A percentile compares a stretch with the other conserved stretches of the same genome.
phyloP scores from a whole-genome alignment of 2,888 invertebrate species.

The Microctonus hyperodae region DNA sequence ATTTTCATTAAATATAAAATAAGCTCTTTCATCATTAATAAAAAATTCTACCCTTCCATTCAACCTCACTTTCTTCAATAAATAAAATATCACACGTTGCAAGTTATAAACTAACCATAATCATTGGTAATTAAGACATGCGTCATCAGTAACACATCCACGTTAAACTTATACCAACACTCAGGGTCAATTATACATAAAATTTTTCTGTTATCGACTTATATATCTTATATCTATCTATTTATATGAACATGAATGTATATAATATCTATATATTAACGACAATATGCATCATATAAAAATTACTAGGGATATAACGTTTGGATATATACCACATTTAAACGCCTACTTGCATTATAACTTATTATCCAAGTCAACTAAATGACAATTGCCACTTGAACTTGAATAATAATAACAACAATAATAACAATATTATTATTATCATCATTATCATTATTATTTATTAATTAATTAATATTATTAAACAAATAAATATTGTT shows the following conservation, averaged over 20 bases:
- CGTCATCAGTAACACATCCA: slow-evolving; percentile 7
- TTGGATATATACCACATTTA: not conserved
- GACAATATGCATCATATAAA: too few species aligned
- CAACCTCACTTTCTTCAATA: too few species aligned
- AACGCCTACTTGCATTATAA: slow-evolving; percentile 13
- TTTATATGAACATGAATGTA: too few species aligned
- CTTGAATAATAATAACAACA: not conserved
- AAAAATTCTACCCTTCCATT: too few species aligned
- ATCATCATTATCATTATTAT: too few species aligned
- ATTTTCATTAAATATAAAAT: too few species aligned
- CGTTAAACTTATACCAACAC: not conserved
- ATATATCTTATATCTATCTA: not conserved
- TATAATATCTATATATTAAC: not conserved
- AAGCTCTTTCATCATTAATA: too few species aligned
- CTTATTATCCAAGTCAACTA: slow-evolving; percentile 16
- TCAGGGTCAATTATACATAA: slow-evolving; percentile 11
- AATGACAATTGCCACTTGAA: slow-evolving; percentile 21
- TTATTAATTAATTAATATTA: too few species aligned
- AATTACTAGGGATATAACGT: too few species aligned
- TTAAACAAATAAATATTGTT: too few species aligned
- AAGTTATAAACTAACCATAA: not conserved
- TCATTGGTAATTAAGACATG: not conserved
- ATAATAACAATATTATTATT: too few species aligned
- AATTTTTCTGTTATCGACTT: slow-evolving; percentile 14
- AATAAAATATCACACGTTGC: too few species aligned